Evolutionary conservation across 1,140 invertebrate genomes (phyloP), one percentile per base, ranked within the genome.

Genomic region (Papilio machaon): DNA sequence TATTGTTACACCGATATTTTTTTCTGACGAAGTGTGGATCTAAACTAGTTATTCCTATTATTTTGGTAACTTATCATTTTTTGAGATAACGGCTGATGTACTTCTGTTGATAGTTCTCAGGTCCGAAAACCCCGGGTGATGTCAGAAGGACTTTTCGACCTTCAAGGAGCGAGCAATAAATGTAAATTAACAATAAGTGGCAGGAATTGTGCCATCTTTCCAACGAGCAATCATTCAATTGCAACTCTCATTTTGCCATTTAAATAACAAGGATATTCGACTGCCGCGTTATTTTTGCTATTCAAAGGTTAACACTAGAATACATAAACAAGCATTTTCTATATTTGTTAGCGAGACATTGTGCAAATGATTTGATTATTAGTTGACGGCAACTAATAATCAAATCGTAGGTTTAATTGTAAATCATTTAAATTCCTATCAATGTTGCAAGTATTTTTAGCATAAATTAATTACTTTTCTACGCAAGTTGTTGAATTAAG

Each of bases 151-250:
- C 52, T 54, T 67, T 49, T 77, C 77, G 83, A 82, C 82, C 74
- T 83, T 64, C 47, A 77, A 60, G 15, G 13, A 23, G 76, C 17
- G 52, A 11, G 46, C 75, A 82, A 79, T 84, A 70, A 79, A 49
- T 46, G 46, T 81, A 73, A 84, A 85, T 86, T 76, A 70, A 15
- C 82, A 74, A 79, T 81, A 73, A 80, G 75, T 35, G 80, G 60
- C 73, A 79, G 47, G 80, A 80, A 78, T 82, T 78, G 64, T 17
- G 70, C 67, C 64, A 82, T 74, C 73, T 83, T 84, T 82, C 78
- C 54, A 49, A 82, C 73, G 83, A 78, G 49, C 87, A 88, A 90
- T 91, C 90, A 90, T 90, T 84, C 90, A 90, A 89, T 91, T 89
- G 85, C 85, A 75, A 73, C 79, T 81, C 81, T 52, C 74, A 35